These are phyloP conservation scores for Rhingia rostrata DNA, from an alignment of 2,888 invertebrate genomes.

Conservation along the genomic window DNA sequence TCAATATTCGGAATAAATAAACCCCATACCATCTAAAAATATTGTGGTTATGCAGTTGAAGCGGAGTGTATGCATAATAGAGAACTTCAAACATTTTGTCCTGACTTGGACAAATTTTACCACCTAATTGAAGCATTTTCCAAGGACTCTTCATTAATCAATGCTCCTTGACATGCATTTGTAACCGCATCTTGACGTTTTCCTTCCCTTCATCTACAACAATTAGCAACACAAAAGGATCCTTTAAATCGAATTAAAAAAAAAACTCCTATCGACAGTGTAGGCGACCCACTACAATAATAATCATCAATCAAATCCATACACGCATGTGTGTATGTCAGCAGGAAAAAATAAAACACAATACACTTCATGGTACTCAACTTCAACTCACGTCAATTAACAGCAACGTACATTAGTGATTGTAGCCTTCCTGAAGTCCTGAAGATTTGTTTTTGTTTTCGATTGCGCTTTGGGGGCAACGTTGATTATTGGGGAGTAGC, in stretches of 20 bases:
- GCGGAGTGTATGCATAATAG: too few relatives aligned
- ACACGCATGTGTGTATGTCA: slow-evolving; percentile 57
- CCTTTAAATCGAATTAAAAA: slow-evolving; percentile 69
- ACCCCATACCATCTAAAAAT: too few relatives aligned
- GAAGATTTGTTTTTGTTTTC: slow-evolving; percentile 40
- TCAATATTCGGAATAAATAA: too few relatives aligned
- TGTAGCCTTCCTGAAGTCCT: slow-evolving; percentile 31
- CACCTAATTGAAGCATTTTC: slow-evolving; percentile 24
- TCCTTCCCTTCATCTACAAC: slow-evolving; percentile 30
- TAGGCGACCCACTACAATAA: slow-evolving; percentile 44
- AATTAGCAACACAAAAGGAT: slow-evolving; percentile 61
- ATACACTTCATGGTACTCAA: slow-evolving; percentile 55
- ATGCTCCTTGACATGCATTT: slow-evolving; percentile 31
- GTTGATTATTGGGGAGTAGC: background rate
- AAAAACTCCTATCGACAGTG: slow-evolving; percentile 57
- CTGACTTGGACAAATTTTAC: too few relatives aligned
- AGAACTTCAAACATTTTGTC: too few relatives aligned
- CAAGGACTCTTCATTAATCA: slow-evolving; percentile 22
- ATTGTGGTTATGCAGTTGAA: too few relatives aligned
- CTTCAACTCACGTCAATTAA: slow-evolving; percentile 64
- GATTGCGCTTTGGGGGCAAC: background rate
- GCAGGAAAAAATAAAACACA: slow-evolving; percentile 17
- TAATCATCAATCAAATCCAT: slow-evolving; percentile 70
- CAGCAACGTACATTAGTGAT: slow-evolving; percentile 66
- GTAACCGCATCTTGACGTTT: slow-evolving; percentile 8